A percentile compares a stretch with the other conserved stretches of the same genome.
These are phyloP conservation scores for Rissa tridactyla DNA, from an alignment of 2,113 vertebrate genomes.

Conservation along the genomic window DNA sequence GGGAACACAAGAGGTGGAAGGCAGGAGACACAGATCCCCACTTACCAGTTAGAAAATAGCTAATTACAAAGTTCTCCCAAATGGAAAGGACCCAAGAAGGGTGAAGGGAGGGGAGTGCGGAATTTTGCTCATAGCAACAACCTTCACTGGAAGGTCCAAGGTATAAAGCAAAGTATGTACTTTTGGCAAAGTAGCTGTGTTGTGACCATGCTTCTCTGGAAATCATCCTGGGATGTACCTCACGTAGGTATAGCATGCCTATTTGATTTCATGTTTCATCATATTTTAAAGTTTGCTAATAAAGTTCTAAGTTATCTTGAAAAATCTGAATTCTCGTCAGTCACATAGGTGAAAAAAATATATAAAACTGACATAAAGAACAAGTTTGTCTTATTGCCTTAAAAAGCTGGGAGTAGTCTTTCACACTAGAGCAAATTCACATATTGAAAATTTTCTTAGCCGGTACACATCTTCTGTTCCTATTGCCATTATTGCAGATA, in stretches of 20 bases:
- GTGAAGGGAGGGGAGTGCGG: background rate
- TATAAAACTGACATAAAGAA: background rate
- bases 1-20: background rate
- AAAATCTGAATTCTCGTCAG: background rate
- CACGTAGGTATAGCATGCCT: background rate
- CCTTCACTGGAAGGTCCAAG: background rate
- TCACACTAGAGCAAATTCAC: background rate
- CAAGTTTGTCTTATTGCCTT: background rate
- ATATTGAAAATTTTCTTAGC: background rate
- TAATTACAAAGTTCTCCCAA: background rate
- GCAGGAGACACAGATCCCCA: background rate
- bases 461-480: background rate
- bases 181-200: background rate
- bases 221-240: background rate
- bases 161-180: background rate
- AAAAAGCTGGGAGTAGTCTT: background rate
- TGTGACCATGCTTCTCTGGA: background rate
- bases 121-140: background rate
- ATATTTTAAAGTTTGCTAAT: background rate
- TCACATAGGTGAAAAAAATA: background rate
- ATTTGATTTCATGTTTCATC: background rate
- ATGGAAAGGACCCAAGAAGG: background rate
- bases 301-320: background rate
- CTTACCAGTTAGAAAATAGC: background rate
- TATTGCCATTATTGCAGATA: constrained; percentile 6